Evolutionary conservation across 2,797 vertebrate species (phyloP), one percentile per base, ranked within the genome.

Genomic region (Malacoraja senta): DNA sequence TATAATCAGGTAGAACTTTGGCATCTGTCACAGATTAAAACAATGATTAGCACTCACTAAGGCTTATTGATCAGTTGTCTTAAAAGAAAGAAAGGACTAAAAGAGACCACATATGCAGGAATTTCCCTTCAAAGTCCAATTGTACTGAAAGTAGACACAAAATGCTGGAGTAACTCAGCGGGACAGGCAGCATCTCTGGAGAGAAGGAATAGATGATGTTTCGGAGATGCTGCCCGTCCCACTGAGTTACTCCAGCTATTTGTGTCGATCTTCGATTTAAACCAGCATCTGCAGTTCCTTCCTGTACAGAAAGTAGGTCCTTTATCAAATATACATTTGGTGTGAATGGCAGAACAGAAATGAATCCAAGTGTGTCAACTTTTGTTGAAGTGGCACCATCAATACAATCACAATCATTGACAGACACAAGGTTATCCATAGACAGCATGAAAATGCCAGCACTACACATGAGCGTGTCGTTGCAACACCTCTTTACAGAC

Each of bases 1-100:
- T 88, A 35, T 88, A 88, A n/a, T 19, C 68, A 63, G 84, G 61
- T 68, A 88, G 84, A 68, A 68, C 26, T 68, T 68, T 88, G 84
- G 84, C 84, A 88, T 68, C 84, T 88, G 84, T 88, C n/a, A 68
- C 26, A 88, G 63, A 68, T 7, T 9, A 13, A 35, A 68, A 65
- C 65, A 78, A 13, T 21, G 8, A 21, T 68, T 35, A 68, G 63
- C n/a, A 68, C n/a, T n/a, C 61, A 65, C 32, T 61, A 9, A 35
- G 63, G 26, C 29, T 88, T 65, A 86, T 63, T 17, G 29, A 88
- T 65, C 10, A n/a, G 65, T 12, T 68, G 10, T 17, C 17, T 68
- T 68, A 53, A 53, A 53, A 53, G 44, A 53, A 53, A 53, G 44
- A 6, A 53, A 53, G 44, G 4, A 1, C 19, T 21, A 0, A 72